Evolutionary conservation across 2,113 vertebrate genomes (phyloP).

Genomic region (Nymphicus hollandicus): DNA sequence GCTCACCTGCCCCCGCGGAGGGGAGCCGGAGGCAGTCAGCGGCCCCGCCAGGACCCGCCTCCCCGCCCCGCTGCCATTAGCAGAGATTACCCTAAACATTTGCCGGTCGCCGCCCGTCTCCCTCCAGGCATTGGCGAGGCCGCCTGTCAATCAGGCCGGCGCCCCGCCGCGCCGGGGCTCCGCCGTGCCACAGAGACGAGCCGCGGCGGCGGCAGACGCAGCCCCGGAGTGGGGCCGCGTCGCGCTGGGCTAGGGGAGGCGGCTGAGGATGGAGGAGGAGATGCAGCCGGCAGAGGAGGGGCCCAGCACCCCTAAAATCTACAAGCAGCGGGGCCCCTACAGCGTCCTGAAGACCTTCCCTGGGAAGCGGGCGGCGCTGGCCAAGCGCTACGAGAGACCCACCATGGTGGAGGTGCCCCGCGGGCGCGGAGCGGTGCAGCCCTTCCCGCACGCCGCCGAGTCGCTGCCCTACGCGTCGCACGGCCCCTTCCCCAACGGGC

Average conservation of each 20-base stretch:
- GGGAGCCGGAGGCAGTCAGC: not conserved
- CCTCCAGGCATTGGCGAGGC: conserved; percentile 90
- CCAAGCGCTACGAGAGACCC: conserved; percentile 88
- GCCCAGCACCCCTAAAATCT: conserved; percentile 86
- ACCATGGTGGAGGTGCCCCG: conserved; percentile 86
- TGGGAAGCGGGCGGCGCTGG: conserved; percentile 78
- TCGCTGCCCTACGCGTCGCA: conserved; percentile 78
- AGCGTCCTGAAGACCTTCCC: conserved; percentile 88
- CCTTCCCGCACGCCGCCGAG: conserved; percentile 68
- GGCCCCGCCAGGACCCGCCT: conserved; percentile 62
- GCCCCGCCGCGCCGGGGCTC: conserved; percentile 60
- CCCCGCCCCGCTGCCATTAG: conserved; percentile 71
- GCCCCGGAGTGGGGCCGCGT: conserved; percentile 23
- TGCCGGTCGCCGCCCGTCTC: conserved; percentile 74
- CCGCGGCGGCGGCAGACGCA: conserved; percentile 41
- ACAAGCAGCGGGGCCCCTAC: conserved; percentile 86
- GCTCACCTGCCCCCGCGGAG: not conserved
- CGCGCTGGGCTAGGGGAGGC: conserved; percentile 57
- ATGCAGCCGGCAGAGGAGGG: conserved; percentile 86
- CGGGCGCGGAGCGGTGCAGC: conserved; percentile 75
- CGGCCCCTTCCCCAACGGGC: conserved; percentile 78
- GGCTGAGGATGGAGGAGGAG: conserved; percentile 82
- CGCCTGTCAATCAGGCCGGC: conserved; percentile 83
- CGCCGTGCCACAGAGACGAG: conserved; percentile 67
- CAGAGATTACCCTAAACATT: conserved; percentile 75